Evolutionary conservation across 2,888 invertebrate genomes (phyloP), one percentile per base, ranked within the genome.

Genomic region (Anodontia alba): DNA sequence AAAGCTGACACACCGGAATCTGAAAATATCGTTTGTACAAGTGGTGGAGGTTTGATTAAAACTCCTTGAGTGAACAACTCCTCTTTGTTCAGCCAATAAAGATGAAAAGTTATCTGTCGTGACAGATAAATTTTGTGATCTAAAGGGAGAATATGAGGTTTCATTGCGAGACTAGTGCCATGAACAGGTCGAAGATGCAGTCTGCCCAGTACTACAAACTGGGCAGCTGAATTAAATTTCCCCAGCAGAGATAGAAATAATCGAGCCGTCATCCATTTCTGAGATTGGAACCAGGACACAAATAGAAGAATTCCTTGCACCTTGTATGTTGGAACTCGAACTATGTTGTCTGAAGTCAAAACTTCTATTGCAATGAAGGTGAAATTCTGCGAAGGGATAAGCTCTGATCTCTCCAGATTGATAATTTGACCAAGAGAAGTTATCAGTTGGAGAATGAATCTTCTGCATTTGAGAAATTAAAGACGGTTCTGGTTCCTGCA

Each of bases 371-470:
- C 75, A 17, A 79, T 46, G 54, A 71, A 79, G 8, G 33, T n/a
- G 43, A 74, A 79, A 46, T 79, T 49, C 75, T 79, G 79, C 23
- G 79, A 79, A n/a, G 79, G 66, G 29, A 33, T 38, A 7, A 79
- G 17, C 1, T 79, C 75, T 8, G 80, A 80, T 38, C 76, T 76
- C 62, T 80, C 75, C 26, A 29, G 31, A 17, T 68, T 57, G 23
- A 67, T 38, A 5, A 66, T 23, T 17, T 70, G 70, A 0, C 75
- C 80, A 0, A 72, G 68, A 3, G 36, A 31, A 1, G 29, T 23
- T 5, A 46, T 38, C 38, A 46, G 5, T 23, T 46, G 8, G 17
- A 29, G 20, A 5, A 23, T 23, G 20, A 42, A 46, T 12, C 12
- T 8, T 26, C 12, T 33, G 42, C 46, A 29, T 17, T 43, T 42